Base-by-base conservation (phyloP, 2,113 vertebrate species). In the Sylvilagus bachmani region DNA sequence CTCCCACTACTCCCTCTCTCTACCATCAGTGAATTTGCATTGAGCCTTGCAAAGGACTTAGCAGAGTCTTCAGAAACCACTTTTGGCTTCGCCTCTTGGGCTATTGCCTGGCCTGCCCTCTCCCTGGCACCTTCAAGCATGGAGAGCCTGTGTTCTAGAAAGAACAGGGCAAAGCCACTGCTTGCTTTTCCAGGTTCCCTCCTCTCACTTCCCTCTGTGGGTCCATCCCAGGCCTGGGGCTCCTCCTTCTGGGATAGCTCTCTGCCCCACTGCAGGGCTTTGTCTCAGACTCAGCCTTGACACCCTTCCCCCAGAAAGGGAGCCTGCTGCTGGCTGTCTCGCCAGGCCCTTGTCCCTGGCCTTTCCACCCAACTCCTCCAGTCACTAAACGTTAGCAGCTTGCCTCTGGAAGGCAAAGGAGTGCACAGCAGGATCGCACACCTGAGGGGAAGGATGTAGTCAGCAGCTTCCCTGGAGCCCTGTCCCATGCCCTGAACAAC, bases 281-380 rank as follows among this genome's bases (percentile, higher is more conserved):
- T 82, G 85, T 95, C 82, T 86, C 87, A 77, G 77, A 12, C 33
- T 84, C 90, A 91, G 83, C 86, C 80, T 94, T 93, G 61, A 80
- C 66, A 80, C 86, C 31, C 36, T n/a, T 33, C 19, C 19, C 36
- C 79, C 61, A 61, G 58, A 91, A 51, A 75, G 25, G 44, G 74
- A 67, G 53, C 25, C 49, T 88, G 22, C 79, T 69, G 67, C 44
- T 67, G 4, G 9, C 64, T 22, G 64, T 78, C 27, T 92, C 38
- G 61, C 84, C 83, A 51, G 10, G 22, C n/a, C n/a, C 61, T 69
- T 71, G 51, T 83, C 79, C 70, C 53, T 69, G 55, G 24, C 80
- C 70, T 80, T 91, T 61, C 67, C 69, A 10, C 36, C 61, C 66
- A 86, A 36, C 27, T 89, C 67, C 25, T 75, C 64, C 31, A 19